These are phyloP conservation scores for Drosophila rellima DNA, from an alignment of 2,888 invertebrate genomes.

Conservation along the genomic window DNA sequence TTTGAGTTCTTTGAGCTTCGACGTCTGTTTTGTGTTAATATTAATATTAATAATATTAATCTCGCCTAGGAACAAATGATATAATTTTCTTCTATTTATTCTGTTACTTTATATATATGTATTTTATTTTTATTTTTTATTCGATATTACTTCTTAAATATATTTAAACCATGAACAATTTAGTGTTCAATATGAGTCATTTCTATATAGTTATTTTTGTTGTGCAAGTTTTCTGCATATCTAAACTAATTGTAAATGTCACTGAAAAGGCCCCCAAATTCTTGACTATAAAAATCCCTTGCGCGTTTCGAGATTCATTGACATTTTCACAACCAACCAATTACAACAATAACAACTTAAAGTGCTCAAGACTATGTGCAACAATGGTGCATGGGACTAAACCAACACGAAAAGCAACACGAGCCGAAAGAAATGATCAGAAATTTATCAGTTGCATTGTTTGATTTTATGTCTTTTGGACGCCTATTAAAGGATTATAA, in stretches of 20 bases:
- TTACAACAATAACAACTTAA: slow-evolving; percentile 10
- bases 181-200: neutral
- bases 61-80: too few species aligned
- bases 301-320: slow-evolving; percentile 38
- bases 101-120: neutral
- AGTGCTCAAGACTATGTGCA: slow-evolving; percentile 35
- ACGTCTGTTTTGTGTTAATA: too few species aligned
- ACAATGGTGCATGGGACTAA: slow-evolving; percentile 45
- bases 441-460: slow-evolving; percentile 63
- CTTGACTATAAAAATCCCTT: slow-evolving; percentile 42
- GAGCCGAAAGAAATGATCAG: slow-evolving; percentile 38
- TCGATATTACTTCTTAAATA: too few species aligned
- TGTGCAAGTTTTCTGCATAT: neutral
- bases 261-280: slow-evolving; percentile 40
- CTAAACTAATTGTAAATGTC: slow-evolving; percentile 32
- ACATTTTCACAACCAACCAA: slow-evolving; percentile 28
- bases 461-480: slow-evolving; percentile 55
- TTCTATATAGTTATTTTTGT: neutral
- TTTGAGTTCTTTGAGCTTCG: too few species aligned
- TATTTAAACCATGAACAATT: too few species aligned
- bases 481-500: slow-evolving; percentile 81
- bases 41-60: too few species aligned
- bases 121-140: neutral
- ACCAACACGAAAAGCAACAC: slow-evolving; percentile 5
- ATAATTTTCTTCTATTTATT: too few species aligned